Conservation (phyloP, 1,140 invertebrate species). For the Drosophila chauvacae region DNA sequence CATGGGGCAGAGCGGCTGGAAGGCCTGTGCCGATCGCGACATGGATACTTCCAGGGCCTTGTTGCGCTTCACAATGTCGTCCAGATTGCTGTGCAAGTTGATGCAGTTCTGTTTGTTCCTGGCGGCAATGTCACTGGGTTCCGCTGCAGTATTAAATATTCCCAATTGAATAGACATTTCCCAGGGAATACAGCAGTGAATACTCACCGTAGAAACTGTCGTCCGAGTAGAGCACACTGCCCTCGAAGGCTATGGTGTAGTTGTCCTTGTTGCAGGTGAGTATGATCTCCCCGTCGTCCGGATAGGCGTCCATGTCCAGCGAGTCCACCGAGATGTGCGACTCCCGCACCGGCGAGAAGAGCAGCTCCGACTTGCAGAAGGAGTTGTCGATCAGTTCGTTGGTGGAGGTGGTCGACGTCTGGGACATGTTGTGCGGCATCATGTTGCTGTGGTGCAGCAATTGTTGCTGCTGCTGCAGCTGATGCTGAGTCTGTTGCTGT, state of each 20-base stretch:
- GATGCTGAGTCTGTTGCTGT: slow-evolving; percentile 51
- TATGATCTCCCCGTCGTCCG: slow-evolving; percentile 91
- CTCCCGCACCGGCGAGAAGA: slow-evolving; percentile 96
- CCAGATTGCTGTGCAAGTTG: slow-evolving; percentile 82
- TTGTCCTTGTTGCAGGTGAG: slow-evolving; percentile 96
- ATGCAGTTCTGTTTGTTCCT: slow-evolving; percentile 83
- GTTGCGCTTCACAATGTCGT: slow-evolving; percentile 82
- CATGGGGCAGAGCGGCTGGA: slow-evolving; percentile 93
- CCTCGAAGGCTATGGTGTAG: slow-evolving; percentile 97
- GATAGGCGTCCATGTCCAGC: slow-evolving; percentile 91
- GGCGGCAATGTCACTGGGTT: slow-evolving; percentile 70
- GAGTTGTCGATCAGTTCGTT: slow-evolving; percentile 86
- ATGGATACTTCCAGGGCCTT: slow-evolving; percentile 89
- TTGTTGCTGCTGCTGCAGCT: slow-evolving; percentile 66
- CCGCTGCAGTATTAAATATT: slow-evolving; percentile 42
- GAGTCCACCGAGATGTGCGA: slow-evolving; percentile 95
- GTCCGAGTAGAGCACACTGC: slow-evolving; percentile 93
- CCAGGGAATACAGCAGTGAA: background rate
- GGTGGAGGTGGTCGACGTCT: slow-evolving; percentile 77
- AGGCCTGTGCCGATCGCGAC: slow-evolving; percentile 91
- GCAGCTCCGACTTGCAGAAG: slow-evolving; percentile 94
- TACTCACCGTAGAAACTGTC: slow-evolving; percentile 90
- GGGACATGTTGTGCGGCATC: slow-evolving; percentile 84
- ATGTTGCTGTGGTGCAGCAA: slow-evolving; percentile 47
- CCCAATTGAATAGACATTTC: background rate